Evolutionary conservation across 2,797 vertebrate species (phyloP).

Genomic region (Sparus aurata): DNA sequence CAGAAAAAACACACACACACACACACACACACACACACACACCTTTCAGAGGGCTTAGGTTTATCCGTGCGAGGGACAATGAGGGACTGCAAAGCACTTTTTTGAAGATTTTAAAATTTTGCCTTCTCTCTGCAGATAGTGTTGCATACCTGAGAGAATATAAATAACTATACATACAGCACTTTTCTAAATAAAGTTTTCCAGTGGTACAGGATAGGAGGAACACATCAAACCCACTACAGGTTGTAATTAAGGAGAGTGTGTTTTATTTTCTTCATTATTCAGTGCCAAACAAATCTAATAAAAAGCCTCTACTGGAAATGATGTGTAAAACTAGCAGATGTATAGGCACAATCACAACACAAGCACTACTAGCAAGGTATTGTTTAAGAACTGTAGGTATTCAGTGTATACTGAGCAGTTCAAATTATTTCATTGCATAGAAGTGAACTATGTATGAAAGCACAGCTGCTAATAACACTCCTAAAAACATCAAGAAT

Average conservation of each 20-base stretch:
- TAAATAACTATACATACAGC: background rate
- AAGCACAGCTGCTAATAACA: background rate
- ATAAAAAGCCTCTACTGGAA: constrained; percentile 5
- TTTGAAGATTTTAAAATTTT: constrained; percentile 24
- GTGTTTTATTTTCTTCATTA: background rate
- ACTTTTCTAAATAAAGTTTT: constrained; percentile 7
- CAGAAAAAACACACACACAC: constrained; percentile 16
- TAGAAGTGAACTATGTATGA: background rate
- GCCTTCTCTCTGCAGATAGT: constrained; percentile 9
- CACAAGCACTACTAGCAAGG: background rate
- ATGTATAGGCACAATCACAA: background rate
- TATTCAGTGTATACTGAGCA: background rate
- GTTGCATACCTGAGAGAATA: constrained; percentile 17
- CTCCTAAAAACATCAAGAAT: background rate
- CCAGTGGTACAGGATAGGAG: constrained; percentile 1
- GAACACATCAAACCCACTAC: constrained; percentile 10
- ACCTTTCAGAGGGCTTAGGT: constrained; percentile 21
- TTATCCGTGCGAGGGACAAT: constrained; percentile 22
- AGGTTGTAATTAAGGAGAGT: background rate
- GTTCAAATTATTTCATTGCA: constrained; percentile 9
- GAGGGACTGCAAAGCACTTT: constrained; percentile 20
- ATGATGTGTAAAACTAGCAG: background rate
- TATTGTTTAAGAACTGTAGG: background rate
- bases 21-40: constrained; percentile 57
- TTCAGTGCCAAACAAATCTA: constrained; percentile 8